These are phyloP conservation scores for Peromyscus californicus DNA, from an alignment of 2,113 vertebrate genomes.

Conservation along the genomic window DNA sequence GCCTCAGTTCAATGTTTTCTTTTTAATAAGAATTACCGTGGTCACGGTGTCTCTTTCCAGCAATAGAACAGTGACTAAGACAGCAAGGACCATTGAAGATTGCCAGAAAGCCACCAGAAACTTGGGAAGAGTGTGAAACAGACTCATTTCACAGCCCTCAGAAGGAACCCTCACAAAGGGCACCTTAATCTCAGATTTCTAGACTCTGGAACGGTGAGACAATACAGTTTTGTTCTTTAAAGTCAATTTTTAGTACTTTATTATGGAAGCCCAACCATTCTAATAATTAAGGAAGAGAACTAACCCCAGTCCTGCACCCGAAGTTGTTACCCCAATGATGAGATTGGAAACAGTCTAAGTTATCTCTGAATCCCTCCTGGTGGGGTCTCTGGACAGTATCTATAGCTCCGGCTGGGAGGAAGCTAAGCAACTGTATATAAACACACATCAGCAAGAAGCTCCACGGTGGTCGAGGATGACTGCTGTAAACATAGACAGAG, in stretches of 20 bases:
- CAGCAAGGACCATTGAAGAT: neutral
- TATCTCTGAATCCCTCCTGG: neutral
- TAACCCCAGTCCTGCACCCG: neutral
- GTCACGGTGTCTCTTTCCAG: neutral
- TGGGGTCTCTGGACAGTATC: neutral
- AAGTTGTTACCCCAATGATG: neutral
- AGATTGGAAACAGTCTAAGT: neutral
- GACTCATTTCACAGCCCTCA: neutral
- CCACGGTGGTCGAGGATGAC: neutral
- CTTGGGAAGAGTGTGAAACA: neutral
- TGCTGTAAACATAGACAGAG: neutral
- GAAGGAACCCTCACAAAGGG: neutral
- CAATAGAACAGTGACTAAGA: neutral
- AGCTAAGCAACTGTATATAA: neutral
- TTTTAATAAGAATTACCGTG: neutral
- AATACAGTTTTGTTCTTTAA: conserved; percentile 28
- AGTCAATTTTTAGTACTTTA: neutral
- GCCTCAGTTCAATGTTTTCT: neutral
- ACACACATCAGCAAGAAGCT: neutral
- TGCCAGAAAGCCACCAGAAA: neutral
- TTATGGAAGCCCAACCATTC: neutral
- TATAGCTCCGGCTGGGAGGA: neutral
- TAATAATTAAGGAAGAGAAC: neutral
- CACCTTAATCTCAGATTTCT: conserved; percentile 17
- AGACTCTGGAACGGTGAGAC: neutral